Evolutionary conservation across 2,797 vertebrate genomes (phyloP).

Genomic region (Xiphophorus birchmanni): DNA sequence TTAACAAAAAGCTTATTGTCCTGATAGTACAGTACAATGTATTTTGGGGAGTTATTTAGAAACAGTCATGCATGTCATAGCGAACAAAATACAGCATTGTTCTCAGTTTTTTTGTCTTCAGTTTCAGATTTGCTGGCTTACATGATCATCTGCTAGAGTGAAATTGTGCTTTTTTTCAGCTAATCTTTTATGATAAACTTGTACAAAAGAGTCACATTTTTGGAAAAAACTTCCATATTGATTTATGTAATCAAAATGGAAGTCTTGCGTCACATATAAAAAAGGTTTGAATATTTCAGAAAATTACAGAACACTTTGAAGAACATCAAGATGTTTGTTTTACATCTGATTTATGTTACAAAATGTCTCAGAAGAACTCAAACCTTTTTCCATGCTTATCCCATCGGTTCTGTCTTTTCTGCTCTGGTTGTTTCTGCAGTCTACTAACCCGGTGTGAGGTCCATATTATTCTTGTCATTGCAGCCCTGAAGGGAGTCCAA

Average conservation of each 20-base stretch:
- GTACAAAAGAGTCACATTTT: neutral
- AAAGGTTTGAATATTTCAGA: neutral
- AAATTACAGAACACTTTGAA: neutral
- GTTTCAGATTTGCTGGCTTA: neutral
- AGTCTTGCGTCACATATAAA: neutral
- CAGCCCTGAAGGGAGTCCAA: slow-evolving; percentile 97
- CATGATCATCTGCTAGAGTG: neutral
- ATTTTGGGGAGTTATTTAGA: neutral
- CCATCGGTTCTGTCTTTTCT: neutral
- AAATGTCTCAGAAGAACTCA: neutral
- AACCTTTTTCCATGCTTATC: neutral
- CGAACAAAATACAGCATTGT: neutral
- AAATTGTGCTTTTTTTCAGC: neutral
- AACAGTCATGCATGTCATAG: neutral
- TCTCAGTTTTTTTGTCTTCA: neutral
- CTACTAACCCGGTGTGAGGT: slow-evolving; percentile 91
- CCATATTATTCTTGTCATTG: slow-evolving; percentile 95
- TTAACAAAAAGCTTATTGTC: neutral
- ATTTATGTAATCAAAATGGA: no score
- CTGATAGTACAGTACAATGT: neutral
- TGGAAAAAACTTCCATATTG: neutral
- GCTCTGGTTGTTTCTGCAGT: slow-evolving; percentile 12
- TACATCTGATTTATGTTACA: neutral
- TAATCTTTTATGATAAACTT: neutral
- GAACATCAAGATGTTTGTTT: neutral